Evolutionary conservation across 1,140 invertebrate genomes (phyloP).

Genomic region (Eciton burchellii): DNA sequence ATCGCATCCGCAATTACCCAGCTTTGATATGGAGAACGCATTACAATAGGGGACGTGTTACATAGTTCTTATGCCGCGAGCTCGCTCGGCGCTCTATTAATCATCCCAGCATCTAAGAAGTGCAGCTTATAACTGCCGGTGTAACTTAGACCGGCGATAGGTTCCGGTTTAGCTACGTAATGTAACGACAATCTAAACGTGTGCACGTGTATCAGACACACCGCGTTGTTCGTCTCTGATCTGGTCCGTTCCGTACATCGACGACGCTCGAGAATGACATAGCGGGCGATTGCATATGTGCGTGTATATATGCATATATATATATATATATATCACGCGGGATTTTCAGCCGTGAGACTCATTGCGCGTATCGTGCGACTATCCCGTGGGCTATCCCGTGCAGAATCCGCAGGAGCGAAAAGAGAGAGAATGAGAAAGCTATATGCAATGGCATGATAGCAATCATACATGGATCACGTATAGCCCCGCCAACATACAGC

Average conservation of each 20-base stretch:
- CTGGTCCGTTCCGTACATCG: slow-evolving; percentile 30
- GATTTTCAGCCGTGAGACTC: slow-evolving; percentile 75
- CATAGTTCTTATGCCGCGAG: slow-evolving; percentile 35
- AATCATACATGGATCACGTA: slow-evolving; percentile 74
- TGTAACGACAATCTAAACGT: slow-evolving; percentile 28
- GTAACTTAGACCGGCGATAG: slow-evolving; percentile 44
- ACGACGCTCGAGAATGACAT: background rate
- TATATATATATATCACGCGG: slow-evolving; percentile 70
- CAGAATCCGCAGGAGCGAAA: slow-evolving; percentile 29
- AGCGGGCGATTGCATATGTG: too few species aligned
- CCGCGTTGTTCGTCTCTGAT: slow-evolving; percentile 14
- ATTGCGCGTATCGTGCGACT: slow-evolving; percentile 69
- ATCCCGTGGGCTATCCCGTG: slow-evolving; percentile 60
- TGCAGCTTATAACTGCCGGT: slow-evolving; percentile 58
- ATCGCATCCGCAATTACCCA: background rate
- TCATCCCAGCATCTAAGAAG: slow-evolving; percentile 56
- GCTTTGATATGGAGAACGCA: background rate
- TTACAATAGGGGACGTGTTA: too few species aligned
- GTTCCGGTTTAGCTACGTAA: slow-evolving; percentile 20
- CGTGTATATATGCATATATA: too few species aligned
- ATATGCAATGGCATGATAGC: too few species aligned
- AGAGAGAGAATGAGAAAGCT: too few species aligned
- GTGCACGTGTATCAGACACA: slow-evolving; percentile 21
- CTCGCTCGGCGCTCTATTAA: slow-evolving; percentile 24
- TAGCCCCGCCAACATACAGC: slow-evolving; percentile 68